These are phyloP conservation scores for Poecile atricapillus DNA, from an alignment of 2,113 vertebrate genomes.

Conservation along the genomic window DNA sequence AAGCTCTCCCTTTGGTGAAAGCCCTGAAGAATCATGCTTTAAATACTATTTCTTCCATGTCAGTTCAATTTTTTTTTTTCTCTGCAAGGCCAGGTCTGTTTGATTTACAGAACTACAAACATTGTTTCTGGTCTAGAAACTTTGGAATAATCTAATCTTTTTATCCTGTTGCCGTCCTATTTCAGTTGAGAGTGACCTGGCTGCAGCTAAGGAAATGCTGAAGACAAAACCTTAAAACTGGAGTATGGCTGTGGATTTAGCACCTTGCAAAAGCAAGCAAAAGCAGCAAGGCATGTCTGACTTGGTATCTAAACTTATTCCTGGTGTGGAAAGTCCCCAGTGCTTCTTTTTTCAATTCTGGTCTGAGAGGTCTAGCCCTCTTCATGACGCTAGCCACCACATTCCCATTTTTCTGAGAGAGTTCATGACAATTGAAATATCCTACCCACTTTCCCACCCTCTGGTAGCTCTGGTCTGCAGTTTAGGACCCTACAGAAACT, in stretches of 20 bases:
- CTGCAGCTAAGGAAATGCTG: neutral
- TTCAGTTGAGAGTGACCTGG: neutral
- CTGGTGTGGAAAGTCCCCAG: neutral
- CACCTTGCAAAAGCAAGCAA: neutral
- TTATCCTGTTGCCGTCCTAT: neutral
- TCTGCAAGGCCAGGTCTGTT: neutral
- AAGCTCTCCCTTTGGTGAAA: neutral
- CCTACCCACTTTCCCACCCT: neutral
- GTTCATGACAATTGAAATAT: neutral
- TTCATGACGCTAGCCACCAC: neutral
- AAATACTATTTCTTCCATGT: neutral
- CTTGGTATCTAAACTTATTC: neutral
- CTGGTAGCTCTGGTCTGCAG: neutral
- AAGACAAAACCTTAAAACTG: neutral
- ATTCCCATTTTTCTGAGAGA: neutral
- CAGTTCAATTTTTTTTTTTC: neutral
- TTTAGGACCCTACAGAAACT: neutral
- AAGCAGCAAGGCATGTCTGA: neutral
- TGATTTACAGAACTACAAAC: neutral
- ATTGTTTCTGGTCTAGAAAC: neutral
- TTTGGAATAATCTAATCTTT: neutral
- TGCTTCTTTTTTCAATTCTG: neutral
- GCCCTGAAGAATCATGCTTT: neutral
- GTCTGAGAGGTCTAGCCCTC: neutral
- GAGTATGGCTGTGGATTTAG: neutral